Base-by-base conservation (phyloP, 2,888 invertebrate genomes). In the Volucella inflata region DNA sequence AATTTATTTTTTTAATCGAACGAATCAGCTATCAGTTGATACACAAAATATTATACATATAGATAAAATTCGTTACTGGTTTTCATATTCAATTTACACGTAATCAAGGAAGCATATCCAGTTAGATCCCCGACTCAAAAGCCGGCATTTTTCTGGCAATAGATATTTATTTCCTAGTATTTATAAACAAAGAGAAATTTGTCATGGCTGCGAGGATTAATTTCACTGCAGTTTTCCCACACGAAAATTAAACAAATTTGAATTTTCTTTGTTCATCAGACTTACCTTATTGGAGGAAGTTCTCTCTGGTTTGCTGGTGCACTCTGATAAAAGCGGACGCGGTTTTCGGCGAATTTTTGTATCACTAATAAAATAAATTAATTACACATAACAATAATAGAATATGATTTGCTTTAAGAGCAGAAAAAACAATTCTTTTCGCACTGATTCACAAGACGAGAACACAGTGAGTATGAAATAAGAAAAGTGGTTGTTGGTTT, bases 401-500 rank as follows among this genome's bases (percentile, higher is more conserved):
- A 67, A 46, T 16, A 53, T 6, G 30, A 36, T 50, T 64, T 53
- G 48, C 36, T 40, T 16, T 50, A 50, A 57, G 57, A 64, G 40
- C 62, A 14, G 59, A 57, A 60, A 71, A 68, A 79, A 78, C 68
- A 74, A 79, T 48, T 75, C 55, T 65, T 57, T 62, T 84, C 74
- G 79, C 79, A 84, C 83, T 79, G 83, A 84, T 75, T 84, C 83
- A 84, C 79, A 50, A 74, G 82, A 78, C 67, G 72, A 14, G 44
- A 83, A 74, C 78, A 71, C 46, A 77, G 71, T 77, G 77, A 75
- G 38, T 68, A 65, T 59, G 42, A 75, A 84, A 48, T 68, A 65
- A 65, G 42, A 75, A 84, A 84, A 84, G 84, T 84, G 84, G 84
- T 84, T 84, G 80, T 75, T 65, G 79, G 68, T 64, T 70, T 71